Evolutionary conservation across 1,140 invertebrate species (phyloP).

Genomic region (Bactericera cockerelli): DNA sequence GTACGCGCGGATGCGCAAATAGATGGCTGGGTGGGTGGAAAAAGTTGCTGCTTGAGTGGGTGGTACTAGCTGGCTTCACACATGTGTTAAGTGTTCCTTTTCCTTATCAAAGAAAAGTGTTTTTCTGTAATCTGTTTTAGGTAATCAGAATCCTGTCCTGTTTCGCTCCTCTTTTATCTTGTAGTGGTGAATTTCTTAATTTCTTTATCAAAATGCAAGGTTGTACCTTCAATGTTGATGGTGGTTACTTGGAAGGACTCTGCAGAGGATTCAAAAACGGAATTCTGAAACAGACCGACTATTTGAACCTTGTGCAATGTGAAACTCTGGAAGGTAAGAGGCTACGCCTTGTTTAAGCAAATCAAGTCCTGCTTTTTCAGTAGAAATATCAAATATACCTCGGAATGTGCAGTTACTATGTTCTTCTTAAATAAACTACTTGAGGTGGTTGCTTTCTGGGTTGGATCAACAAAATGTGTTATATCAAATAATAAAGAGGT

Average conservation of each 20-base stretch:
- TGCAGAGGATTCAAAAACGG: conserved; percentile 97
- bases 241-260: conserved; percentile 94
- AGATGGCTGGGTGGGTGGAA: no score
- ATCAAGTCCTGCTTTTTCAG: background rate
- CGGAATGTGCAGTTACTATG: no score
- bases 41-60: conserved; percentile 1
- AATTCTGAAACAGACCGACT: conserved; percentile 91
- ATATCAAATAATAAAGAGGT: no score
- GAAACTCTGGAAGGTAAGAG: conserved; percentile 92
- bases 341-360: background rate
- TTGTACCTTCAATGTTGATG: conserved; percentile 90
- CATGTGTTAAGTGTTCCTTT: no score
- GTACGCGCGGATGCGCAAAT: no score
- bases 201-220: conserved; percentile 52
- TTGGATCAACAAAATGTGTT: no score
- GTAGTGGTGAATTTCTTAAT: background rate
- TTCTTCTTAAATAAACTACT: no score
- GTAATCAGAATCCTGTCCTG: background rate
- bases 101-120: background rate
- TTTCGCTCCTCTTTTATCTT: background rate
- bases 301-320: conserved; percentile 97
- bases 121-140: background rate
- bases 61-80: background rate
- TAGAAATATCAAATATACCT: no score
- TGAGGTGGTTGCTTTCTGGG: no score